Conservation (phyloP, 2,113 vertebrate species). For the Channa maculata region DNA sequence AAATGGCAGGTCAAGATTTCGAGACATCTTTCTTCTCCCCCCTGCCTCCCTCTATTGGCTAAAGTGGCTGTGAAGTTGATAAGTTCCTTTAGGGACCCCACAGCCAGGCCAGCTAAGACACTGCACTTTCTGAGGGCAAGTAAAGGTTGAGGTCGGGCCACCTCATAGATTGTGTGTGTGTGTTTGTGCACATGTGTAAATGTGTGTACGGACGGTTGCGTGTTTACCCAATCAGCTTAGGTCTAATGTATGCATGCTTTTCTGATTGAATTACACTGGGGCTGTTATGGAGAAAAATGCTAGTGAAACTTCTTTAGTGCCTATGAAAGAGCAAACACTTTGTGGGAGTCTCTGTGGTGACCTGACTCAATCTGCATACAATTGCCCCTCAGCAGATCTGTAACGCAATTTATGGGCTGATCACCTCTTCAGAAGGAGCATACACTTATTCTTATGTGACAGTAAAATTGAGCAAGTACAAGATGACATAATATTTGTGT, state of each 20-base stretch:
- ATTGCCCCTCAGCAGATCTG: constrained; percentile 73
- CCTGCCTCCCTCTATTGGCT: constrained; percentile 18
- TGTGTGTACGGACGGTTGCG: constrained; percentile 19
- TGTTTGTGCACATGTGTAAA: not conserved
- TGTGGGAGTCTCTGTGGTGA: constrained; percentile 57
- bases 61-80: constrained; percentile 70
- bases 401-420: constrained; percentile 69
- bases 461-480: constrained; percentile 32
- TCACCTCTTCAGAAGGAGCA: constrained; percentile 46
- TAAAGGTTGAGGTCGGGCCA: constrained; percentile 60
- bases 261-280: constrained; percentile 63
- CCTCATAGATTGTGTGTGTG: constrained; percentile 30
- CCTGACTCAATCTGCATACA: constrained; percentile 73
- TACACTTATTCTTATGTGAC: constrained; percentile 22
- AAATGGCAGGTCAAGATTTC: constrained; percentile 75
- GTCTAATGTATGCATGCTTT: constrained; percentile 45
- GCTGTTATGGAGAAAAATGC: constrained; percentile 68
- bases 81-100: constrained; percentile 61
- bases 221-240: constrained; percentile 48
- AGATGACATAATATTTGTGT: constrained; percentile 46
- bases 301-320: constrained; percentile 46
- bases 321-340: constrained; percentile 56
- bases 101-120: constrained; percentile 59
- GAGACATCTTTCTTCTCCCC: constrained; percentile 35
- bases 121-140: constrained; percentile 47